Evolutionary conservation across 2,113 vertebrate species (phyloP), one percentile per base, ranked within the genome.

Genomic region (Tautogolabrus adspersus): DNA sequence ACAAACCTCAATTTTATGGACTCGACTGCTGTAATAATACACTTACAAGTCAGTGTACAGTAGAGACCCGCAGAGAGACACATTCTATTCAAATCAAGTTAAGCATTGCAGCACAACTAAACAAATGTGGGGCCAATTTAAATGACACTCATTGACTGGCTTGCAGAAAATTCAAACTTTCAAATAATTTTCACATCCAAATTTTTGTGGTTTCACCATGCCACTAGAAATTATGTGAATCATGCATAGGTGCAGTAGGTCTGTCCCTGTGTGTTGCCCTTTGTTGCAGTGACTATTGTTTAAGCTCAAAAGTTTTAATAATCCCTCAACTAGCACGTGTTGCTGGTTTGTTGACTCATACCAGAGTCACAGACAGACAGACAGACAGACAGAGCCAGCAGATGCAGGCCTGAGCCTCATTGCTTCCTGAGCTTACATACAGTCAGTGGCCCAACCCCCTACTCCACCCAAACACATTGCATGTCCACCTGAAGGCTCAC

Each of bases 331-430:
- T 73, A 87, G 85, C 92, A 93, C 89, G 89, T 93, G 89, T 89
- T 64, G 74, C 37, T 51, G 87, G 91, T 91, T 92, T 93, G 87
- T 91, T 94, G 82, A 91, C 90, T 91, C 89, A 90, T 87, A 79
- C 75, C 70, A 79, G 70, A 83, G 81, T 68, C 81, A 72, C 19
- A 88, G 70, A 81, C 77, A 72, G 56, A 74, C 56, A 51, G 18
- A 80, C 77, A 69, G 56, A 26, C 26, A 34, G 30, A 34, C 30
- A 34, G 30, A 72, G 49, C 67, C 77, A 87, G 62, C 75, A 86
- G 87, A 90, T 56, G 67, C 73, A 68, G 67, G 59, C 67, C 83
- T 68, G 77, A 76, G 81, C 86, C 77, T 88, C 81, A 81, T 87
- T 75, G 78, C 83, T 84, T 52, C 84, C 83, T 79, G 77, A 85